Evolutionary conservation across 2,113 vertebrate genomes (phyloP), one percentile per base, ranked within the genome.

Genomic region (Chloroceryle aenea): DNA sequence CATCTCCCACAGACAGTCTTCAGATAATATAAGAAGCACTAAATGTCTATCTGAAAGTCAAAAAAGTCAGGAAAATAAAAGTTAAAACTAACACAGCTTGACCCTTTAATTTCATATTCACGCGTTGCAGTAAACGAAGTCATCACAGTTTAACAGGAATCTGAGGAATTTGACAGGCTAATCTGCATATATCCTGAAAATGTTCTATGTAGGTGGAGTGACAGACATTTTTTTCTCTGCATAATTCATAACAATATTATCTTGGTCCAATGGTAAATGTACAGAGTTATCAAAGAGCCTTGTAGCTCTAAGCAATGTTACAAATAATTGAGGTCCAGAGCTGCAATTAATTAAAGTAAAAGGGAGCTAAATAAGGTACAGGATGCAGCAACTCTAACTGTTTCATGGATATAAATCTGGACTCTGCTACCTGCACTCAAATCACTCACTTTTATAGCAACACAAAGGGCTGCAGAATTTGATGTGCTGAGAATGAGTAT

Each of bases 131-230:
- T 8, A 95, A 63, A 75, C 81, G 16, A 88, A 86, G 50, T 26
- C 23, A 61, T 84, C 50, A 77, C n/a, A 81, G 9, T 0, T 84
- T 90, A 93, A 81, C 18, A 67, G 38, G 55, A 88, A 74, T 81
- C 21, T 75, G 52, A 75, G 61, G 75, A 90, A 94, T 84, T 59
- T 89, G 76, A 74, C 75, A 90, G 61, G 26, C 6, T 90, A 88
- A 78, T 96, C 85, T 88, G 42, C 82, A 81, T 86, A 67, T 48
- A 78, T 75, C 20, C 72, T 93, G 77, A 93, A 90, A 88, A 75
- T 72, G 36, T 89, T 71, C 62, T 62, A 1, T 47, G 83, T 76
- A 75, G 64, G 59, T 72, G 48, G 72, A 92, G 43, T 89, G 83
- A 78, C n/a, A 90, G 72, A 40, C 20, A 3, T 25, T 42, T 72